These are phyloP conservation scores for Rhegmatorhina hoffmannsi DNA, from an alignment of 2,113 vertebrate species.

Conservation along the genomic window DNA sequence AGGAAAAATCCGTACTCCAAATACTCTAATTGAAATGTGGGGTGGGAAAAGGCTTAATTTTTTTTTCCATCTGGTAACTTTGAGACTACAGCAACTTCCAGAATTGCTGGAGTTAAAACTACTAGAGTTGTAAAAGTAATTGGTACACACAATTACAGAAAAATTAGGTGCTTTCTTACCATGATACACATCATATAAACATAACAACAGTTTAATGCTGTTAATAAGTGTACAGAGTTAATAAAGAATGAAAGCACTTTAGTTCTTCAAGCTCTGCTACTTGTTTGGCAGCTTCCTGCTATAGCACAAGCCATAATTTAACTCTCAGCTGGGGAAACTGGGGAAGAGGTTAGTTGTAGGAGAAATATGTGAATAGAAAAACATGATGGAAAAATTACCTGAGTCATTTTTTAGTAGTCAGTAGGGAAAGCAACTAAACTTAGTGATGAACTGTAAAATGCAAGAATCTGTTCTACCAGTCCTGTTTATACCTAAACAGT, in stretches of 20 bases:
- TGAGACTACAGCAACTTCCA: neutral
- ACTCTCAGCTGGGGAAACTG: neutral
- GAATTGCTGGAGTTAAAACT: neutral
- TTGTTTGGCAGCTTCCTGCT: neutral
- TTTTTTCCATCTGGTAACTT: neutral
- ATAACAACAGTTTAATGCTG: neutral
- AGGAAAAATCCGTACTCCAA: neutral
- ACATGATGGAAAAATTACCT: neutral
- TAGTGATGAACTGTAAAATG: neutral
- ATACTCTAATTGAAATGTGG: neutral
- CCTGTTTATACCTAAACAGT: neutral
- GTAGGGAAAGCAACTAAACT: neutral
- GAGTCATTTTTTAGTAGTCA: neutral
- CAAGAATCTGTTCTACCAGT: neutral
- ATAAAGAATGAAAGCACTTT: neutral
- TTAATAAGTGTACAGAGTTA: neutral
- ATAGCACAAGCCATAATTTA: neutral
- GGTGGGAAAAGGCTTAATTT: neutral
- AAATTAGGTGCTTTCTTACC: neutral
- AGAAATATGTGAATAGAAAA: neutral
- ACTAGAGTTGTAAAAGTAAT: neutral
- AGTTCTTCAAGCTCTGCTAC: neutral
- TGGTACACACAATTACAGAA: neutral
- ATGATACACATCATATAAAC: neutral
- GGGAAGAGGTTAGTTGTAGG: neutral